These are phyloP conservation scores for Ornithoptera priamus DNA, from an alignment of 2,888 invertebrate genomes.

Conservation along the genomic window DNA sequence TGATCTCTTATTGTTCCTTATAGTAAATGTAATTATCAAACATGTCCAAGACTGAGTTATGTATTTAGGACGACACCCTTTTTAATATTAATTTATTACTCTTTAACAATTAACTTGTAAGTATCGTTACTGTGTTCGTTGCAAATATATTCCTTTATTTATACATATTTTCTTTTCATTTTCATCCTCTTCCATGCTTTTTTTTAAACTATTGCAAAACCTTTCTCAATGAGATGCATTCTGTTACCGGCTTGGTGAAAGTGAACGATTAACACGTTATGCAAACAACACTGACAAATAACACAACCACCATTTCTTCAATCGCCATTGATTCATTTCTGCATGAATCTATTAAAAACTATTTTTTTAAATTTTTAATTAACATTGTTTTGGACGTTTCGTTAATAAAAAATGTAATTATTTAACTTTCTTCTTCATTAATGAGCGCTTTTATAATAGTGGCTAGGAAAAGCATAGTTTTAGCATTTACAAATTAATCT, in stretches of 20 bases:
- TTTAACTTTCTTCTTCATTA: conserved; percentile 60
- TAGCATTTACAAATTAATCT: conserved; percentile 63
- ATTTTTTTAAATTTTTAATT: conserved; percentile 40
- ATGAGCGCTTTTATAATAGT: conserved; percentile 73
- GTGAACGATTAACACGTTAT: conserved; percentile 65
- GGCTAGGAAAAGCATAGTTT: conserved; percentile 69
- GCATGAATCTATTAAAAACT: conserved; percentile 72
- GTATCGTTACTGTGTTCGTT: conserved; percentile 78
- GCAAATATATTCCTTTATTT: conserved; percentile 80
- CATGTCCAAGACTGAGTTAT: conserved; percentile 64
- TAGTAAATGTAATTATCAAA: conserved; percentile 51
- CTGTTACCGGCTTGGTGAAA: conserved; percentile 71
- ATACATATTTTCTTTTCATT: conserved; percentile 77
- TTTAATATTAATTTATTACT: conserved; percentile 51
- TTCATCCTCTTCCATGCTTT: conserved; percentile 76
- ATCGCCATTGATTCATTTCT: conserved; percentile 74
- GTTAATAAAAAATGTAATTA: conserved; percentile 45
- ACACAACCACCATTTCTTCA: conserved; percentile 79
- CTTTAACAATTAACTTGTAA: conserved; percentile 58
- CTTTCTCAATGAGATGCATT: conserved; percentile 64
- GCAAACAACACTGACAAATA: conserved; percentile 57
- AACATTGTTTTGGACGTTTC: conserved; percentile 37
- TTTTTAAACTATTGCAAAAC: conserved; percentile 68
- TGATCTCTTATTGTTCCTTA: conserved; percentile 72
- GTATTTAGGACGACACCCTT: conserved; percentile 42